Conservation (phyloP, 2,797 vertebrate species). For the Cynopterus sphinx region DNA sequence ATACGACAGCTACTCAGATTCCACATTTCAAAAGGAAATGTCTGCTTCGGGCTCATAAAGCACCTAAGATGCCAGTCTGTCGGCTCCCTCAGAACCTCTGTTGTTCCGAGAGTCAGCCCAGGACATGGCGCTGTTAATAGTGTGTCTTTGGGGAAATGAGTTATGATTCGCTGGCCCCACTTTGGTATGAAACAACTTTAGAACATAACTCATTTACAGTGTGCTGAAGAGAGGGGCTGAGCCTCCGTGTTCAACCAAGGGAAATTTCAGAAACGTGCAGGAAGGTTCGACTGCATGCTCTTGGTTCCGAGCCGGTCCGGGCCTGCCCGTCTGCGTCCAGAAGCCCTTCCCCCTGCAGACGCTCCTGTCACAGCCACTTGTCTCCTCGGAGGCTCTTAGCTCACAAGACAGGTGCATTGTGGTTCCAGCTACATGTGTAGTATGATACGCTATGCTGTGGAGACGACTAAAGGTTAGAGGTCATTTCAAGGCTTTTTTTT, state of each 20-base stretch:
- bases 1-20: not conserved
- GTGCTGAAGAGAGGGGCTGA: not conserved
- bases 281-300: not conserved
- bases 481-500: not conserved
- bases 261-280: not conserved
- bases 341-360: not conserved
- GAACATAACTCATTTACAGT: not conserved
- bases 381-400: not conserved
- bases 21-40: not conserved
- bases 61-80: rapidly evolving
- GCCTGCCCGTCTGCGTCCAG: not conserved
- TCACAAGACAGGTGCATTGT: not conserved
- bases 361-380: too few species aligned
- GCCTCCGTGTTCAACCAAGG: not conserved
- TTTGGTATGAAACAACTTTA: not conserved
- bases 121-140: not conserved
- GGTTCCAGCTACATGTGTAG: not conserved
- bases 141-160: not conserved
- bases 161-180: not conserved
- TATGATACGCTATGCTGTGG: rapidly evolving
- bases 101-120: not conserved
- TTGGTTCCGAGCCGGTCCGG: not conserved
- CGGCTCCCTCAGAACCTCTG: not conserved
- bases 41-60: rapidly evolving
- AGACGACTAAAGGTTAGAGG: not conserved